Conservation (phyloP, 1,140 invertebrate genomes). For the Meloidogyne chitwoodi region DNA sequence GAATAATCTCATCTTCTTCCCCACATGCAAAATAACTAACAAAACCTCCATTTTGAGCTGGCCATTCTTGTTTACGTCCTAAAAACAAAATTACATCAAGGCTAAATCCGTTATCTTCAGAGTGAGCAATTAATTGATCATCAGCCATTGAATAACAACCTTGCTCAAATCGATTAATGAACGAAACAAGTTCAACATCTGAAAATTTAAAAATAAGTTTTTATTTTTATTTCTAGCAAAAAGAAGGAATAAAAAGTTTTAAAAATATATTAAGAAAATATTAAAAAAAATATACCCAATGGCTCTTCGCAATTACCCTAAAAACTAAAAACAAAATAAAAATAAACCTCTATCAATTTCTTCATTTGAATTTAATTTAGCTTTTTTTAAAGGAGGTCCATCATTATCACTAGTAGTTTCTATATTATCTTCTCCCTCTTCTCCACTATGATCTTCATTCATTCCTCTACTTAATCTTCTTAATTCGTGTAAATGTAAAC, state of each 20-base stretch:
- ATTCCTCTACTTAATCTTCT: conserved; percentile 14
- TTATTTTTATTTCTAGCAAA: too few relatives aligned
- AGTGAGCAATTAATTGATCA: conserved; percentile 35
- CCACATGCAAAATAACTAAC: conserved; percentile 34
- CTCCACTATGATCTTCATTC: neutral
- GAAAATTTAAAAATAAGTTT: neutral
- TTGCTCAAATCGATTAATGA: conserved; percentile 32
- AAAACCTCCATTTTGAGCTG: conserved; percentile 37
- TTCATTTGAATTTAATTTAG: neutral
- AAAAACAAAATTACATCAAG: conserved; percentile 45
- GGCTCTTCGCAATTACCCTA: too few relatives aligned
- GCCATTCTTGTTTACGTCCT: conserved; percentile 22
- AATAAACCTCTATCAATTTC: neutral
- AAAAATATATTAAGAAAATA: too few relatives aligned
- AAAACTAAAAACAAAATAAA: neutral
- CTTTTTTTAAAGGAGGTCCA: neutral
- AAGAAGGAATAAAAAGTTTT: too few relatives aligned
- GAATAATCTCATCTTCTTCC: conserved; percentile 39
- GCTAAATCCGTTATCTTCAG: conserved; percentile 41
- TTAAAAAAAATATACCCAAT: too few relatives aligned
- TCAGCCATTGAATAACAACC: conserved; percentile 38
- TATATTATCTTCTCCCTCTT: neutral
- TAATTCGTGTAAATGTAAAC: conserved; percentile 34
- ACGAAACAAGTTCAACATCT: conserved; percentile 37
- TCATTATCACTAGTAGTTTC: neutral